Base-by-base conservation (phyloP, 2,113 vertebrate genomes). In the Cyprinodon variegatus region DNA sequence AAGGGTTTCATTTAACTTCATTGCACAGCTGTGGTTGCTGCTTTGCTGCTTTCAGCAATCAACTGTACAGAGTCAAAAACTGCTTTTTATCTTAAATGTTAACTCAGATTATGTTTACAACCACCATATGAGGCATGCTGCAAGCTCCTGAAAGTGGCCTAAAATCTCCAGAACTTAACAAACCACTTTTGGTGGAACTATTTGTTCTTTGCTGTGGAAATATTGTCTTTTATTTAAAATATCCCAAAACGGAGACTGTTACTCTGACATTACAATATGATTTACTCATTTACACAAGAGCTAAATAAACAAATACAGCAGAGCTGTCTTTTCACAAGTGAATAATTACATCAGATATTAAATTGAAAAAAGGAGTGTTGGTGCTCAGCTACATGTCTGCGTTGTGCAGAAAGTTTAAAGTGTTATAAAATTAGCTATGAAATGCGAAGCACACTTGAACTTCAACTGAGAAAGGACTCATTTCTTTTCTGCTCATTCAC, bases 1-100 rank as follows among this genome's bases (percentile, higher is more conserved):
- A 20, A 67, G 20, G 68, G 69, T 89, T 89, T 90, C 83, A 85
- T 62, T 72, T 71, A 37, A 78, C 65, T 57, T 80, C 38, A 68
- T 86, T 63, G 71, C 72, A 82, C 91, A 93, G 87, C 89, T 93
- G 92, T 76, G 68, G 65, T 70, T 76, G 65, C 36, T 57, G 53
- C 41, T 48, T 77, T 76, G 64, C 50, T 37, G 43, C 63, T 20
- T 20, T 46, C 15, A 50, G 60, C 65, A 75, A 17, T 45, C 72
- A 65, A 50, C 38, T 60, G 45, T 12, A 65, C 0, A 60, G 68
- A 79, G 20, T 59, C 57, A 38, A 22, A 7, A n/a, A 70, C 46
- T 59, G 41, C 64, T 77, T 78, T 29, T 82, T 20, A 81, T 74
- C 14, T 68, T 65, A 65, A 65, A 65, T 60, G 53, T 76, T 17